These are phyloP conservation scores for Agapornis roseicollis DNA, from an alignment of 2,113 vertebrate species.

Conservation along the genomic window DNA sequence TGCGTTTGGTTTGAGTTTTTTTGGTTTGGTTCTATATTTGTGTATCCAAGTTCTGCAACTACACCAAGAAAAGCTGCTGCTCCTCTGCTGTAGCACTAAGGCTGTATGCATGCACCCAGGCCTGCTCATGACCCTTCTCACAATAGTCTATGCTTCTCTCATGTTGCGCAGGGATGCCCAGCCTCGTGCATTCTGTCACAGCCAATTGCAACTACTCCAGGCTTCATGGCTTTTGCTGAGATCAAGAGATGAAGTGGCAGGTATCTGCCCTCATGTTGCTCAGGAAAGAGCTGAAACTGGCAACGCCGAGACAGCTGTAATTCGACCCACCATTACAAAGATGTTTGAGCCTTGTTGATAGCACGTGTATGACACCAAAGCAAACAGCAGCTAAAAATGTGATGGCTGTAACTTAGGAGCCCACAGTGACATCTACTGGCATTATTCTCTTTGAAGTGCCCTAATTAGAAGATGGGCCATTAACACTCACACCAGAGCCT, in stretches of 20 bases:
- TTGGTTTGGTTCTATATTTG: not conserved
- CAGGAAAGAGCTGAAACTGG: slow-evolving; percentile 36
- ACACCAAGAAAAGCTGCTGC: not conserved
- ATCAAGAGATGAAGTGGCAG: slow-evolving; percentile 6
- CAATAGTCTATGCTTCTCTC: fast-evolving
- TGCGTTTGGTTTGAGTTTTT: not conserved
- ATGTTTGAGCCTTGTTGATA: slow-evolving; percentile 3
- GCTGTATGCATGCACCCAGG: not conserved
- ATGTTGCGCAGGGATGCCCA: not conserved
- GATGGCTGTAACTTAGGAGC: not conserved
- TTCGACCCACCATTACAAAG: slow-evolving; percentile 20
- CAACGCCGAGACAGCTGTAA: slow-evolving; percentile 29
- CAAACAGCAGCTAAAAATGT: not conserved
- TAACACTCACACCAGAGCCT: not conserved
- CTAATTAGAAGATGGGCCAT: fast-evolving
- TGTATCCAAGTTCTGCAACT: not conserved
- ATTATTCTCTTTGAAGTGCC: not conserved
- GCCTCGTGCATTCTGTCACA: not conserved
- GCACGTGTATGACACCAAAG: not conserved
- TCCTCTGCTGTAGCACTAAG: not conserved
- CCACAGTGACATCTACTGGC: slow-evolving; percentile 78
- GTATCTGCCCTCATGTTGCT: slow-evolving; percentile 24
- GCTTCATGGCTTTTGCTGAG: not conserved
- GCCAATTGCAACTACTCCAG: not conserved
- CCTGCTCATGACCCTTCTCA: not conserved